Base-by-base conservation (phyloP, 2,113 vertebrate genomes). In the Orthochromis indermauri region DNA sequence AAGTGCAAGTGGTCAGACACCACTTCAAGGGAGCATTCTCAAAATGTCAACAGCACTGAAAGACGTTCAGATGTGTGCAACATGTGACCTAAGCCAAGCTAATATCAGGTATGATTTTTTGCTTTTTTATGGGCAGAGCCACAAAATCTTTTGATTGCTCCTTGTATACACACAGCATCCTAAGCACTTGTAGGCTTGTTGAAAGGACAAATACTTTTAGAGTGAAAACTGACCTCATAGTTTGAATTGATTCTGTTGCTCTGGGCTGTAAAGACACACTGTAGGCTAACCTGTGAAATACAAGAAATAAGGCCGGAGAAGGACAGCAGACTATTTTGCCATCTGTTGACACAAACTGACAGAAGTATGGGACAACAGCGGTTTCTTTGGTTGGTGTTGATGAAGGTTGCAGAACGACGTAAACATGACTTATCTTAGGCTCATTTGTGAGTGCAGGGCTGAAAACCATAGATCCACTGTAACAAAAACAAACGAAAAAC, bases 401-500 rank as follows among this genome's bases (percentile, higher is more conserved):
- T 45, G 80, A 92, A 59, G 83, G 90, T 66, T 47, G 83, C 90
- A 86, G 87, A 55, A 11, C 42, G 87, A 91, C 33, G 82, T 94
- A 90, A 93, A 93, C 88, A 83, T 31, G 81, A 90, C 45, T 80
- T 89, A 54, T 88, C 80, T 90, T 84, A 84, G 78, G 91, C 82
- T 91, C 80, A 83, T 59, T 88, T 80, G 40, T 57, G 83, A 85
- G 83, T 85, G 66, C 73, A 93, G 94, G 92, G 96, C 96, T 95
- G 96, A 96, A 96, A 96, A 96, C 81, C 89, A 89, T 91, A 93
- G 92, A 95, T 94, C 91, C 33, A 81, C 59, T 89, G 57, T 95
- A 95, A 95, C 97, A 97, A 97, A 97, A 19, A 97, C 96, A 26
- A 84, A 95, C 97, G 96, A 97, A 97, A n/a, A 97, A 96, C 45